Evolutionary conservation across 2,113 vertebrate species (phyloP).

Genomic region (Peromyscus maniculatus): DNA sequence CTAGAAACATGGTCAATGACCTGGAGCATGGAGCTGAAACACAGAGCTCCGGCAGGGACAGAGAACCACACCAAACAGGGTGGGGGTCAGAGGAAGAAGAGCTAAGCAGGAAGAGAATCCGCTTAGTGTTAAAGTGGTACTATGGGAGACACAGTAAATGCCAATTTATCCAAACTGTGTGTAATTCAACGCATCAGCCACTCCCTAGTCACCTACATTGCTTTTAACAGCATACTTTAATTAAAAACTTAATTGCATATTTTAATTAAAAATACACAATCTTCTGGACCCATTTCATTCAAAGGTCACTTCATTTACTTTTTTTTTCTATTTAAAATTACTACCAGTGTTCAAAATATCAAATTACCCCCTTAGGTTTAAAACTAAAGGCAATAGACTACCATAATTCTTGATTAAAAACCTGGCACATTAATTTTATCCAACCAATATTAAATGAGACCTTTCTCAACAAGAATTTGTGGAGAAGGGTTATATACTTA

Average conservation of each 20-base stretch:
- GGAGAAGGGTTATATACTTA: background rate
- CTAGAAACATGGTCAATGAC: slow-evolving; percentile 40
- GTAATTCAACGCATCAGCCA: slow-evolving; percentile 75
- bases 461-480: slow-evolving; percentile 18
- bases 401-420: slow-evolving; percentile 73
- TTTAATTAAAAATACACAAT: slow-evolving; percentile 84
- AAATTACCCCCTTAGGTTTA: slow-evolving; percentile 75
- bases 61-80: background rate
- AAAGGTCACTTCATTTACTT: slow-evolving; percentile 81
- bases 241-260: slow-evolving; percentile 83
- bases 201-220: slow-evolving; percentile 76
- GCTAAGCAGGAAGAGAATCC: slow-evolving; percentile 2
- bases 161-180: slow-evolving; percentile 70
- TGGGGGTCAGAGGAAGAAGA: background rate
- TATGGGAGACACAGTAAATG: slow-evolving; percentile 67
- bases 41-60: background rate
- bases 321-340: slow-evolving; percentile 71
- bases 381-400: slow-evolving; percentile 60
- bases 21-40: background rate
- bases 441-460: slow-evolving; percentile 45
- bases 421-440: slow-evolving; percentile 55
- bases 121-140: slow-evolving; percentile 1
- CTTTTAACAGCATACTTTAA: slow-evolving; percentile 79
- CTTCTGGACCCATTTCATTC: slow-evolving; percentile 78
- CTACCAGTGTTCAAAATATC: slow-evolving; percentile 70